Conservation (phyloP, 2,113 vertebrate species). For the Limnothrissa miodon region DNA sequence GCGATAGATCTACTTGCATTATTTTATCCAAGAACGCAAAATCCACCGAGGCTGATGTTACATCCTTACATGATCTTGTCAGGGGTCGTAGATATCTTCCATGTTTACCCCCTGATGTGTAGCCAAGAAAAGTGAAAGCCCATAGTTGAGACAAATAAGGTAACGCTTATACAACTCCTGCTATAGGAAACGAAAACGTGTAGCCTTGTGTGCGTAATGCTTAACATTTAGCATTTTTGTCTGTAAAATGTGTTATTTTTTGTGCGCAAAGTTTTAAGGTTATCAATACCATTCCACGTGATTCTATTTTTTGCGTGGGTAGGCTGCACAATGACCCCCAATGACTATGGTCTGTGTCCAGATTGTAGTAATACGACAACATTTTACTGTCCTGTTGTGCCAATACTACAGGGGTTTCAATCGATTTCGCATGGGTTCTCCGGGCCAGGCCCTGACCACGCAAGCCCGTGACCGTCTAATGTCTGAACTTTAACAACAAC, state of each 20-base stretch:
- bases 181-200: neutral
- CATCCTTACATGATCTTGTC: neutral
- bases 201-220: neutral
- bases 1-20: neutral
- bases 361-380: neutral
- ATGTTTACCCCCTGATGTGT: slow-evolving; percentile 12
- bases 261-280: neutral
- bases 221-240: neutral
- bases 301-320: neutral
- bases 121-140: slow-evolving; percentile 18
- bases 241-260: neutral
- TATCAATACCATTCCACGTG: neutral
- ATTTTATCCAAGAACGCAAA: neutral
- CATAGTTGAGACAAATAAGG: neutral
- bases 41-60: neutral
- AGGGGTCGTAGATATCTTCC: neutral
- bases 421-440: neutral
- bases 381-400: neutral
- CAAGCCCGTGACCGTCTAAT: neutral
- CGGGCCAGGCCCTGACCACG: neutral
- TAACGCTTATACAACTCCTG: neutral
- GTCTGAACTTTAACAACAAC: neutral
- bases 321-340: neutral
- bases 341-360: neutral
- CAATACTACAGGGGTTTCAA: neutral